Conservation (phyloP, 2,797 vertebrate species). For the Coracias cyanogaster region DNA sequence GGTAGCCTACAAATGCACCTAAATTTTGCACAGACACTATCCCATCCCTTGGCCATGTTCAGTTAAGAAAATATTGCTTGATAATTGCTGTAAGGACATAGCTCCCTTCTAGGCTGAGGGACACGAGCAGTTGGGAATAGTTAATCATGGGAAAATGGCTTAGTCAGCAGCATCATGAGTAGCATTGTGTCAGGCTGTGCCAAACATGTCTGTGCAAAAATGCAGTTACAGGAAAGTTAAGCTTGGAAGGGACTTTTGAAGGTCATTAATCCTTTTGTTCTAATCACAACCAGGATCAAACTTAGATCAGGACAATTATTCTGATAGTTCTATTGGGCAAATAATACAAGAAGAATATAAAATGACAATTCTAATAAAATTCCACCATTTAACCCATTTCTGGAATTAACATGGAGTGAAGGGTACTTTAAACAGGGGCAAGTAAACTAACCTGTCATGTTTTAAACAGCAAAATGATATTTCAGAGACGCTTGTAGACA, state of each 20-base stretch:
- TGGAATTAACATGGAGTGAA: neutral
- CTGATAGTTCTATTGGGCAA: neutral
- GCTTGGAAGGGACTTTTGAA: neutral
- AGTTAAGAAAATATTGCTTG: neutral
- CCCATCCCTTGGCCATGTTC: neutral
- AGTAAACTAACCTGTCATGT: neutral
- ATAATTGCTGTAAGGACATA: neutral
- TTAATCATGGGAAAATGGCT: slow-evolving; percentile 2
- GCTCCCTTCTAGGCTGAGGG: neutral
- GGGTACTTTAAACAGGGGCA: neutral
- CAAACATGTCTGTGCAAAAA: neutral
- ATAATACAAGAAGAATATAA: neutral
- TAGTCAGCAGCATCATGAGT: neutral
- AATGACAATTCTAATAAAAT: neutral
- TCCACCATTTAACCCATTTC: neutral
- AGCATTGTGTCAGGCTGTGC: neutral
- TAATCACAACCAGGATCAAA: neutral
- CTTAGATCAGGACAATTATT: neutral
- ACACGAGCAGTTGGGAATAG: neutral
- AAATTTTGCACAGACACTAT: neutral
- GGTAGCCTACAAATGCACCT: neutral
- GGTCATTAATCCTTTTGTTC: neutral
- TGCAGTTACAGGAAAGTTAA: neutral
- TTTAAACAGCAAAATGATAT: neutral
- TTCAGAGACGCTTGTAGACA: neutral